Conservation (phyloP, 2,888 invertebrate genomes). For the Thecophora atra region DNA sequence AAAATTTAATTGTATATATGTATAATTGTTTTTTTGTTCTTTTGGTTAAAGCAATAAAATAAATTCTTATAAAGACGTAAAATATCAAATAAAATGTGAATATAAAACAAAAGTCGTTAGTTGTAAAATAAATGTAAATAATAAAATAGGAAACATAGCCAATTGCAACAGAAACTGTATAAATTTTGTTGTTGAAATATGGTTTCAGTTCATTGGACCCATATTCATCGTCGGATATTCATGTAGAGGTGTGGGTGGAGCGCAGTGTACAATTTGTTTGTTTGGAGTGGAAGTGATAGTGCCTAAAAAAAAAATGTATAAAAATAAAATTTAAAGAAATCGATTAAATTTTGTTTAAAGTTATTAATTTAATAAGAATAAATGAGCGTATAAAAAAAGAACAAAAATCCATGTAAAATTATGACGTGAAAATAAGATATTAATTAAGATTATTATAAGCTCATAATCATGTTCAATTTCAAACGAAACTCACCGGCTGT, state of each 20-base stretch:
- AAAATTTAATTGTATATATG: not conserved
- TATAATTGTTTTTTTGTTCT: constrained; percentile 11
- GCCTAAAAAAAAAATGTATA: constrained; percentile 40
- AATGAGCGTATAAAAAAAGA: not conserved
- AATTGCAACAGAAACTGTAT: constrained; percentile 10
- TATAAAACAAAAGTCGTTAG: too few species aligned
- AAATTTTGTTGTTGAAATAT: not conserved
- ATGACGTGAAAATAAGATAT: not conserved
- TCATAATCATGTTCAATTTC: too few species aligned
- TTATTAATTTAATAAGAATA: not conserved
- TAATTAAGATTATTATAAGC: too few species aligned
- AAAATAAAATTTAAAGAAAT: constrained; percentile 26
- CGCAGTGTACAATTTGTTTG: constrained; percentile 28
- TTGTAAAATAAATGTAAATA: constrained; percentile 10
- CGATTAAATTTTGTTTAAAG: not conserved
- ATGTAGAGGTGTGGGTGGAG: constrained; percentile 37
- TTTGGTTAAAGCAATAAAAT: constrained; percentile 36
- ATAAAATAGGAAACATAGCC: constrained; percentile 33
- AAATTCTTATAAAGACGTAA: too few species aligned
- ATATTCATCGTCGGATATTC: constrained; percentile 35
- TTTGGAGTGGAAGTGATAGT: constrained; percentile 41
- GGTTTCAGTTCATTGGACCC: constrained; percentile 29
- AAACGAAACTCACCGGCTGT: constrained; percentile 63
- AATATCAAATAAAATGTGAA: too few species aligned
- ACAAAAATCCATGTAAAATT: not conserved